Evolutionary conservation across 2,888 invertebrate genomes (phyloP), one percentile per base, ranked within the genome.

Genomic region (Hydrotaea diabolus): DNA sequence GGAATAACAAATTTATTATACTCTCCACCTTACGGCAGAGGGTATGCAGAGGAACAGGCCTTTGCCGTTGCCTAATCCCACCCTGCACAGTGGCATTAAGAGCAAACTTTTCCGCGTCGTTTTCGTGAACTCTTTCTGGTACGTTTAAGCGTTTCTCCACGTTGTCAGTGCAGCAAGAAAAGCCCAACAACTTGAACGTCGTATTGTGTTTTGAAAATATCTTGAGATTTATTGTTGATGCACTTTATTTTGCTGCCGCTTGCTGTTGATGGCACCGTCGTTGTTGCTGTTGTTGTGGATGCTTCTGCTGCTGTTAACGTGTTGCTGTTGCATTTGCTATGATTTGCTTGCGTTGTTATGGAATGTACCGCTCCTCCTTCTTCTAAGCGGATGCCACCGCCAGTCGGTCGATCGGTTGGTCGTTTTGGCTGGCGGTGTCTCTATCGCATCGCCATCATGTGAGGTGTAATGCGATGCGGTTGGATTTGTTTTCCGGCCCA

Each of bases 401-500:
- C 31, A 2, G 3, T 7, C 31, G 2, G 31, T 7, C 31, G 31
- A 31, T 2, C 7, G 7, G 31, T 31, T 7, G 7, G 36, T 9
- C 62, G n/a, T 13, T 13, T 11, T 39, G 11, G 1, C 36, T 36
- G 5, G 19, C 13, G 26, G 11, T 31, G 31, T 7, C 17, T 17
- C 19, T 43, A 11, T 21, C 49, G 2, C 49, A 49, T 49, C 49
- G 13, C n/a, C 49, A n/a, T n/a, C 31, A 21, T 49, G 15, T 69
- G 36, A 76, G 78, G 76, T 85, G 84, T 62, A 77, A 79, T 76
- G 72, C 73, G 59, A 59, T 81, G 69, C 53, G 81, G 53, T 77
- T 85, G 79, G 82, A 79, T 85, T 31, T 82, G 76, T 79, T 81
- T 80, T 26, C 23, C 76, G 76, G 77, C 85, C 85, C 73, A 85